phyloP scores from a whole-genome alignment of 2,113 vertebrate genomes.

The Semnornis frantzii region DNA sequence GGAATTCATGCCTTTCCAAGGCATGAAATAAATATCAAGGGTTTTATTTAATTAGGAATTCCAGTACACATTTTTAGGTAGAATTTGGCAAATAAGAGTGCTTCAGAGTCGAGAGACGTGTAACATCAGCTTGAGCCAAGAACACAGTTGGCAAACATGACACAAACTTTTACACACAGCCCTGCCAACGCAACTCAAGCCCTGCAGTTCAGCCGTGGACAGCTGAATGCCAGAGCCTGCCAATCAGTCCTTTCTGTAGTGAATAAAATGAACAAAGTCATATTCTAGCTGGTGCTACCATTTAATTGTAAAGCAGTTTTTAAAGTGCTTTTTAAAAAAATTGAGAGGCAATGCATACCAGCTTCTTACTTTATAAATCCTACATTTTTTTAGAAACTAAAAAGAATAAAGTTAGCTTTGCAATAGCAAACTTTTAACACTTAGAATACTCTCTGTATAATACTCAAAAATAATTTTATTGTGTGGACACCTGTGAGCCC shows the following conservation, averaged over 20 bases:
- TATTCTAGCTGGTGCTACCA: not conserved
- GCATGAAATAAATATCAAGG: conserved; percentile 1
- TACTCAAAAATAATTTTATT: rapidly evolving
- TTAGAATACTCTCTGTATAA: not conserved
- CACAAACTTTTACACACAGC: not conserved
- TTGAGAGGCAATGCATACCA: not conserved
- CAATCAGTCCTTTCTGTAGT: not conserved
- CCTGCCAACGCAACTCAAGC: conserved; percentile 36
- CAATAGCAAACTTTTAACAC: not conserved
- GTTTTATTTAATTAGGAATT: conserved; percentile 56
- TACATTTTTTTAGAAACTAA: not conserved
- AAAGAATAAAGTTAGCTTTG: not conserved
- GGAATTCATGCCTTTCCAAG: not conserved
- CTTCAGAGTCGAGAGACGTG: conserved; percentile 8
- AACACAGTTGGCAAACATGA: conserved; percentile 34
- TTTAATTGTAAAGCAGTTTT: not conserved
- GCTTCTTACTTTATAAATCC: not conserved
- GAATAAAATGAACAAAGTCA: not conserved
- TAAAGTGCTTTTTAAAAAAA: not conserved
- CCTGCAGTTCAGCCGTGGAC: conserved; percentile 25
- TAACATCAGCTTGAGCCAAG: conserved; percentile 49
- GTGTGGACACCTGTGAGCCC: rapidly evolving
- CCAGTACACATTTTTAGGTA: conserved; percentile 37
- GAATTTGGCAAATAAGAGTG: conserved; percentile 16
- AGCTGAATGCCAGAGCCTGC: not conserved